Percentiles rank a stretch among this genome's conserved stretches.
Evolutionary conservation across 2,888 invertebrate genomes (phyloP).

Genomic region (Maniola hyperantus): DNA sequence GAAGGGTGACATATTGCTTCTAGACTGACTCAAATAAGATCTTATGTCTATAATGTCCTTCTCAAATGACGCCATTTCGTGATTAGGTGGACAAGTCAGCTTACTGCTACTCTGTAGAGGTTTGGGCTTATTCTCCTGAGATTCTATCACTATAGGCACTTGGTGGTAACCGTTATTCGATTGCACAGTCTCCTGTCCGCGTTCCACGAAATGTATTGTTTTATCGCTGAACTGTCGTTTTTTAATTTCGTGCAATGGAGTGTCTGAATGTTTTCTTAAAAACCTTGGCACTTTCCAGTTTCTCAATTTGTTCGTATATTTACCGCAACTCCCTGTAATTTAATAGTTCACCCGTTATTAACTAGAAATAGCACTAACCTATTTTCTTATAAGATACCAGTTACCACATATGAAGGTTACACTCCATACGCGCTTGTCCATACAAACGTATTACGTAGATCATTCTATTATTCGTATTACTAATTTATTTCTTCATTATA

Average conservation of each 20-base stretch:
- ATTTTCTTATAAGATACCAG: neutral
- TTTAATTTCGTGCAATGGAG: conserved; percentile 73
- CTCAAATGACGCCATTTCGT: conserved; percentile 80
- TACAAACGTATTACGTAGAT: no score
- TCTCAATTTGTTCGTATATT: conserved; percentile 82
- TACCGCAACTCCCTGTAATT: conserved; percentile 82
- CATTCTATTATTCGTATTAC: no score
- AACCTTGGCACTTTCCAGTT: conserved; percentile 88
- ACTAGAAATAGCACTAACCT: conserved; percentile 8
- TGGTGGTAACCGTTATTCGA: conserved; percentile 83
- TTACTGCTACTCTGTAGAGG: conserved; percentile 63
- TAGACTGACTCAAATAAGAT: conserved; percentile 88
- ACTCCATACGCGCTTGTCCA: no score
- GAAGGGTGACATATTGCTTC: conserved; percentile 88
- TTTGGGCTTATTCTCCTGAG: conserved; percentile 62
- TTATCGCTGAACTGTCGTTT: conserved; percentile 70
- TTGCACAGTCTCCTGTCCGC: conserved; percentile 59
- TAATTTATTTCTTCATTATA: no score
- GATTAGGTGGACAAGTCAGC: conserved; percentile 74
- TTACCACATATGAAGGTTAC: no score
- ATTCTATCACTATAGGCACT: conserved; percentile 85
- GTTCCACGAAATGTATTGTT: conserved; percentile 62
- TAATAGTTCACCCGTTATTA: conserved; percentile 1
- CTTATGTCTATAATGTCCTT: conserved; percentile 87
- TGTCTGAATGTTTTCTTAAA: conserved; percentile 84